These are phyloP conservation scores for Malurus elegans DNA, from an alignment of 2,113 vertebrate species.

Conservation along the genomic window DNA sequence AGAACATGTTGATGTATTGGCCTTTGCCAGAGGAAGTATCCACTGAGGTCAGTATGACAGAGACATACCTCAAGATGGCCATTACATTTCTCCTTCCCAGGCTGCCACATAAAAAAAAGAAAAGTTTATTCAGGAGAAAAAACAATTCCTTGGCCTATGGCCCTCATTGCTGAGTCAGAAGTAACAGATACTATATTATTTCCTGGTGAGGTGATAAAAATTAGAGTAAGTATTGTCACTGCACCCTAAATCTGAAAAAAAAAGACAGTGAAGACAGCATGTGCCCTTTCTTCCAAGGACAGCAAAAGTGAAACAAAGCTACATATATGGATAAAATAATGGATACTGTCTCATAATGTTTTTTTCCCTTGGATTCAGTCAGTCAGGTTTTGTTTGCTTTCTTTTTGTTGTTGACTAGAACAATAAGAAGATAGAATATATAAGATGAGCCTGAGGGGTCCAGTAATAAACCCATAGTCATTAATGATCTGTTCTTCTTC, in stretches of 20 bases:
- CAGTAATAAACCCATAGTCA: not conserved
- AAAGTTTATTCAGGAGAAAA: not conserved
- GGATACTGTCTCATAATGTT: not conserved
- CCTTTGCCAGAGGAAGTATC: not conserved
- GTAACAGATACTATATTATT: not conserved
- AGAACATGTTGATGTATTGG: not conserved
- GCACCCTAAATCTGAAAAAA: not conserved
- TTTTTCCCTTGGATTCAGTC: not conserved
- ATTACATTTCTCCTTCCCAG: not conserved
- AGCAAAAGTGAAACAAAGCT: not conserved
- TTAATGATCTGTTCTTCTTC: not conserved
- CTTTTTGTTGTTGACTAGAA: not conserved
- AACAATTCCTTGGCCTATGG: not conserved
- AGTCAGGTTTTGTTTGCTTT: not conserved
- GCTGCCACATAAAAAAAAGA: not conserved
- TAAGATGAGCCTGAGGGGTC: not conserved
- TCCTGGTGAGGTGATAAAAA: not conserved
- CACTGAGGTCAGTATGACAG: not conserved
- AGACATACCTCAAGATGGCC: not conserved
- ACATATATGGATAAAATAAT: not conserved
- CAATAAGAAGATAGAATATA: not conserved
- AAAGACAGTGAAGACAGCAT: not conserved
- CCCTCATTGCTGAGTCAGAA: not conserved
- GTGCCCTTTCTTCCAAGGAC: not conserved
- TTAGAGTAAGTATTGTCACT: not conserved